Evolutionary conservation across 2,888 invertebrate species (phyloP).

Genomic region (Macrophya annulata): DNA sequence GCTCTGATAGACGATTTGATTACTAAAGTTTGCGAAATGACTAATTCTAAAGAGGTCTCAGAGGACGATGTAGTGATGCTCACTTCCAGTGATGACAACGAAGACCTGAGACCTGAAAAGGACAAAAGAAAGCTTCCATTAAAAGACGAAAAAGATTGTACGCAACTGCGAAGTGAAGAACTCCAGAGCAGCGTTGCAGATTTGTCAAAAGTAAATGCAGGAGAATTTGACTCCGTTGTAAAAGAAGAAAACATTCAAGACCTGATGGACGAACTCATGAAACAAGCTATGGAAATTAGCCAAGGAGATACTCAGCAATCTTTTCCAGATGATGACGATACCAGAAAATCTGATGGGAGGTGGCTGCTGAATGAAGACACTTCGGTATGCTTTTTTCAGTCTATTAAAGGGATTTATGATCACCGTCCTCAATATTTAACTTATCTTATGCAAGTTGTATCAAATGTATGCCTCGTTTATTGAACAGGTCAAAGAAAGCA

Average conservation of each 20-base stretch:
- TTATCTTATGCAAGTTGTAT: neutral
- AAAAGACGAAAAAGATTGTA: conserved; percentile 57
- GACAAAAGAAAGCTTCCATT: conserved; percentile 54
- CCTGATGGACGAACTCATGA: conserved; percentile 80
- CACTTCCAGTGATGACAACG: conserved; percentile 72
- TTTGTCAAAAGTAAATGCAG: conserved; percentile 44
- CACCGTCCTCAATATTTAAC: too few species aligned
- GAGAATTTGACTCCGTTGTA: conserved; percentile 61
- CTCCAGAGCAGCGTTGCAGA: conserved; percentile 56
- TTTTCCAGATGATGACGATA: conserved; percentile 70
- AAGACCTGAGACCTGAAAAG: conserved; percentile 66
- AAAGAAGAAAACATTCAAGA: conserved; percentile 76
- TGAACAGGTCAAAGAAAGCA: conserved; percentile 64
- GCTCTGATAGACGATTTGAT: conserved; percentile 76
- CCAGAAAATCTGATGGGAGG: conserved; percentile 71
- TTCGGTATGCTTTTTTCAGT: conserved; percentile 45
- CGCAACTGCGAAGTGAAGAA: conserved; percentile 50
- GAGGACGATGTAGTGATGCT: conserved; percentile 71
- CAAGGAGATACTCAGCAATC: conserved; percentile 67
- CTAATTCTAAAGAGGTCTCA: conserved; percentile 57
- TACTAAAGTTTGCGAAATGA: conserved; percentile 74
- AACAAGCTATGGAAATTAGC: conserved; percentile 78
- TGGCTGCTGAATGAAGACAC: conserved; percentile 72
- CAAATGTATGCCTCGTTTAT: neutral
- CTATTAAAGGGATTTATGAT: neutral